Evolutionary conservation across 2,888 invertebrate genomes (phyloP).

Genomic region (Prionchulus punctatus): DNA sequence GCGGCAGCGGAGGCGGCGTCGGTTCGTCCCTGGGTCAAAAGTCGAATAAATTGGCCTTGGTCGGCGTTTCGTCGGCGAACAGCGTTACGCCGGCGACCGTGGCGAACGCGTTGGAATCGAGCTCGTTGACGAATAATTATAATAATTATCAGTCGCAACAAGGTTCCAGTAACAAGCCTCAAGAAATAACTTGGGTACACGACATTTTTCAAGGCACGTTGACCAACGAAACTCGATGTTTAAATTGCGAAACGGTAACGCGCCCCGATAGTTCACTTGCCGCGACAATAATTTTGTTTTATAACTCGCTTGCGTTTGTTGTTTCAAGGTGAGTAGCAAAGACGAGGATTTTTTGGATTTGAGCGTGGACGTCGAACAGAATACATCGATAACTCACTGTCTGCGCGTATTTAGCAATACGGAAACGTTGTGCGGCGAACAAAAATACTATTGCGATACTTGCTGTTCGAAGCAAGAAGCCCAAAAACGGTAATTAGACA

Average conservation of each 20-base stretch:
- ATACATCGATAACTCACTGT: constrained; percentile 96
- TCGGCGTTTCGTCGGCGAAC: constrained; percentile 3
- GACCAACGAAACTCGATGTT: constrained; percentile 94
- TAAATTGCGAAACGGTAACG: constrained; percentile 94
- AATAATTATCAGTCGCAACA: constrained; percentile 13
- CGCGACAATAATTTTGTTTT: not conserved
- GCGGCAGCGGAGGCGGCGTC: too few species aligned
- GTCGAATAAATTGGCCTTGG: not conserved
- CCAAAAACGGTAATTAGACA: constrained; percentile 51
- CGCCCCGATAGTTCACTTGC: too few species aligned
- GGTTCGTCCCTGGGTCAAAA: not conserved
- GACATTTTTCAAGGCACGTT: constrained; percentile 99
- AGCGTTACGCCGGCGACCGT: not conserved
- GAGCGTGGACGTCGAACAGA: constrained; percentile 97
- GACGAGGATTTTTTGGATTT: constrained; percentile 98
- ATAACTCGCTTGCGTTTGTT: not conserved
- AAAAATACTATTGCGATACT: constrained; percentile 98
- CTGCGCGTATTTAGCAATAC: constrained; percentile 92
- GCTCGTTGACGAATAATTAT: constrained; percentile 10
- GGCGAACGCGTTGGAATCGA: not conserved
- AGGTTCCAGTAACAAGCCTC: constrained; percentile 1
- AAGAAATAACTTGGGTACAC: constrained; percentile 79
- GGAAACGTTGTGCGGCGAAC: constrained; percentile 93
- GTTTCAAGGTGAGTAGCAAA: constrained; percentile 62
- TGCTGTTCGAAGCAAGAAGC: constrained; percentile 99